phyloP scores from a whole-genome alignment of 1,140 invertebrate species.

The Atta texana region DNA sequence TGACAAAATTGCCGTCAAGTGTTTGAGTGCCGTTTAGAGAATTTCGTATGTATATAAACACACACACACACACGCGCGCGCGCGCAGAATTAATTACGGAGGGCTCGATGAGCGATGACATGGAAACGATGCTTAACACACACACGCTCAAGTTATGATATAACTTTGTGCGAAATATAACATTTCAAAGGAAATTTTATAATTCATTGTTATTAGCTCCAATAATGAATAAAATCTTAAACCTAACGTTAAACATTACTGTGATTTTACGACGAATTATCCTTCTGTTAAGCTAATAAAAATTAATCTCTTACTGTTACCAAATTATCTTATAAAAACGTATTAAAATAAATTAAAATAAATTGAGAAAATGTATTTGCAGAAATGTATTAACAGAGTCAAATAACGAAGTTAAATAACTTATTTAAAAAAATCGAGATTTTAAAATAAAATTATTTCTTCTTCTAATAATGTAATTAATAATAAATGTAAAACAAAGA shows the following conservation, averaged over 20 bases:
- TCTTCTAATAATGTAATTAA: no score
- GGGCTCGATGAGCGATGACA: background rate
- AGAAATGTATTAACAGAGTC: background rate
- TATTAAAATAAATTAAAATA: background rate
- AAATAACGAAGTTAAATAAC: background rate
- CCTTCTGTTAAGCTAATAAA: constrained; percentile 13
- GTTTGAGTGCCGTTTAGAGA: constrained; percentile 9
- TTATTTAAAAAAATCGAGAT: background rate
- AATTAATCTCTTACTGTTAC: background rate
- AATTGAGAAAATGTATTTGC: background rate
- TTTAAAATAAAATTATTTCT: background rate
- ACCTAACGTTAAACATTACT: background rate
- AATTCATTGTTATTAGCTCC: background rate
- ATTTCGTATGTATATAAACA: background rate
- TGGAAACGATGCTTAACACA: background rate
- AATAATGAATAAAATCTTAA: background rate
- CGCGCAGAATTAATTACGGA: background rate
- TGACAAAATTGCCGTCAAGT: constrained; percentile 30
- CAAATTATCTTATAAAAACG: background rate
- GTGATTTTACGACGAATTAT: background rate
- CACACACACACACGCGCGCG: background rate
- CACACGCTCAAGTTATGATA: background rate
- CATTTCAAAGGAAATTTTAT: background rate
- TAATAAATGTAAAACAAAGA: no score
- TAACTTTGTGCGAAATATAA: background rate